Base-by-base conservation (phyloP, 2,113 vertebrate species). In the Peromyscus maniculatus region DNA sequence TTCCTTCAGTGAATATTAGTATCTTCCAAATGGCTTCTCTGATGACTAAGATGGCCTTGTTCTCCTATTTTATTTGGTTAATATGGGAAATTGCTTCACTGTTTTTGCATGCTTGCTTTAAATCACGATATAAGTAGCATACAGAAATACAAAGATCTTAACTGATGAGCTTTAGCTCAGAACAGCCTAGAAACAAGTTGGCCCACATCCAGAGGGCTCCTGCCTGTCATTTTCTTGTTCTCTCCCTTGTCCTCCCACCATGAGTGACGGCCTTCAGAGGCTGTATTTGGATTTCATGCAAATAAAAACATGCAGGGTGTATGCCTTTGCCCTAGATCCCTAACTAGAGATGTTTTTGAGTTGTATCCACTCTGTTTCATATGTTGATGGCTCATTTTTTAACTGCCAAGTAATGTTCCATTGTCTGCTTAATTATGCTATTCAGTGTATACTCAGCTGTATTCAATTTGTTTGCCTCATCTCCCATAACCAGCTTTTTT, bases 41-140 rank as follows among this genome's bases (percentile, higher is more conserved):
- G 7, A 1, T 0, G 3, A 24, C 39, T 26, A 26, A 52, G 52
- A 66, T 21, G 7, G 11, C 0, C 36, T 9, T 2, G 6, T 71
- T 57, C 52, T 72, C 72, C 33, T 15, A 46, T n/a, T 57, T 64
- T 24, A 21, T 43, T 88, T 28, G 59, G 19, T 28, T 22, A 49
- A 26, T 4, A 28, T 12, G 12, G 46, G 13, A 2, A 64, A 67
- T 69, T 57, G 17, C 31, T 21, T 67, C 33, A 46, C 13, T 7
- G 12, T 19, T 52, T 89, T 64, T 36, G 28, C 43, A 15, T 69
- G 24, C 52, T 66, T 33, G 57, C 33, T 39, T 64, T 67, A 77
- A 43, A 52, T 36, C 19, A n/a, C 22, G 9, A 39, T 3, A 11
- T 17, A 46, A 57, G 0, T 7, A 4, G 21, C 62, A 24, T 3